Base-by-base conservation (phyloP, 2,113 vertebrate genomes). In the Scomber colias region DNA sequence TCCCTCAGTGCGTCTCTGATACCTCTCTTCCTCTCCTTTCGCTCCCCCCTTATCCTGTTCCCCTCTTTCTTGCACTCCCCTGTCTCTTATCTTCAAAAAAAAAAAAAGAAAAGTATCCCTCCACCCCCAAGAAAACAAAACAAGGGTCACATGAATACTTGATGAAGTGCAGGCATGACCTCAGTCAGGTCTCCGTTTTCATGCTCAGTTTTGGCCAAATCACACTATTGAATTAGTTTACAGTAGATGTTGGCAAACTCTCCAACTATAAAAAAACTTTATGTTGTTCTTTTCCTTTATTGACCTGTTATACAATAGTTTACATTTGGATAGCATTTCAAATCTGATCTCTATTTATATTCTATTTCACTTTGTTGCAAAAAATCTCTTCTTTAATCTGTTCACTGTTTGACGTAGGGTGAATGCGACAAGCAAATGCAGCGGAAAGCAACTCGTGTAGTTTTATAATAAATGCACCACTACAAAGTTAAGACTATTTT, bases 161-260 rank as follows among this genome's bases (percentile, higher is more conserved):
- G 54, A 87, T 77, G 67, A 69, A 78, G 56, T 81, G 78, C 83
- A 89, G 87, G 71, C 82, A 81, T 85, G 86, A 91, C 80, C 75
- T 87, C 50, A 70, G 61, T 79, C 83, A 53, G 81, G 45, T 78
- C 72, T 79, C 63, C 68, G 16, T 68, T 73, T 48, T 73, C 55
- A 44, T 63, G 14, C 49, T 75, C 51, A 54, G 50, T 74, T 71
- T 46, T 30, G 46, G 67, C 76, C 49, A 75, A 65, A 62, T 87
- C 3, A 35, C 46, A 51, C 5, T 3, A 11, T 4, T 35, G 14
- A 79, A 74, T 54, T 45, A 11, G 48, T 65, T 77, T 12, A 50
- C 2, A 1, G n/a, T 40, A 48, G 27, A 61, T 49, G 11, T 54
- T 31, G 49, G 27, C 48, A 35, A 59, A 48, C 4, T 24, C 44